These are phyloP conservation scores for Zygothrica quintamaculata DNA, from an alignment of 2,888 invertebrate species.

Conservation along the genomic window DNA sequence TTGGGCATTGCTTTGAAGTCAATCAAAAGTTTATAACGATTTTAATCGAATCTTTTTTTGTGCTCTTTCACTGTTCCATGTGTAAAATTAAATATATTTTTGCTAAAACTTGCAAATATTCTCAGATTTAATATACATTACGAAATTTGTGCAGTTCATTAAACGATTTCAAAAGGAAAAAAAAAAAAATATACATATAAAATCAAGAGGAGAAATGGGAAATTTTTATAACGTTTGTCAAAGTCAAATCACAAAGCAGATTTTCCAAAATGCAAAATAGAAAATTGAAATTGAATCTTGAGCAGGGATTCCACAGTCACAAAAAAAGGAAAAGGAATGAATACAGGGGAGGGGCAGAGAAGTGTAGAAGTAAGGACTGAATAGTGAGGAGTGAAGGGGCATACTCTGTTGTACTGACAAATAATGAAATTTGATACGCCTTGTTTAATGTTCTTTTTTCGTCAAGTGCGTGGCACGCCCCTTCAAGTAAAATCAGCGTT, in stretches of 20 bases:
- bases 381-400: background rate
- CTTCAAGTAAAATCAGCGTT: constrained; percentile 20
- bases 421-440: constrained; percentile 85
- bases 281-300: constrained; percentile 71
- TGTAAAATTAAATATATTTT: constrained; percentile 8
- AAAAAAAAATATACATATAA: constrained; percentile 10
- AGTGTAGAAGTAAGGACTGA: background rate
- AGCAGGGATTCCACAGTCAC: constrained; percentile 19
- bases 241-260: constrained; percentile 65
- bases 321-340: background rate
- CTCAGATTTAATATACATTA: constrained; percentile 59
- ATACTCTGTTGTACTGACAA: constrained; percentile 49
- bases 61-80: background rate
- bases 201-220: background rate
- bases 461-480: constrained; percentile 54
- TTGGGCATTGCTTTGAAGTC: constrained; percentile 43
- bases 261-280: constrained; percentile 67
- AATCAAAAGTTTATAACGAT: constrained; percentile 41
- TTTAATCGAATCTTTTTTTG: constrained; percentile 43
- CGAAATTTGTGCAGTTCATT: constrained; percentile 73
- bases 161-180: constrained; percentile 68
- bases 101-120: constrained; percentile 70
- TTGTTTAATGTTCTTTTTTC: constrained; percentile 85
- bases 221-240: constrained; percentile 33
- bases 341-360: background rate